Evolutionary conservation across 2,888 invertebrate species (phyloP), one percentile per base, ranked within the genome.

Genomic region (Neoitamus cyanurus): DNA sequence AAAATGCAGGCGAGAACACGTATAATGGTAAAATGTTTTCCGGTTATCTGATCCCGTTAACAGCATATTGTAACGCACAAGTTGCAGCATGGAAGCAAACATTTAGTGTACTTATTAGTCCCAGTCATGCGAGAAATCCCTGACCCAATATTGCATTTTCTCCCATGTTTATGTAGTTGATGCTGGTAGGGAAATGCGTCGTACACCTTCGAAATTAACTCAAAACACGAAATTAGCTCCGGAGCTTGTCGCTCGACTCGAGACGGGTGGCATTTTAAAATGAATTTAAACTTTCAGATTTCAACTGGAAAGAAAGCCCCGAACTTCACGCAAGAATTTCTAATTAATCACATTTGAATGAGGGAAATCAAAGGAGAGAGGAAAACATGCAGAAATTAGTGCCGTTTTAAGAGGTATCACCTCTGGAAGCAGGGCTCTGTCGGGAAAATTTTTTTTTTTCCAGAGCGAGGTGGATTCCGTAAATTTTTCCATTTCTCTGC

Each of bases 281-380:
- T 20, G 20, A 20, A 58, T 58, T 58, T 58, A 9, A 58, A 25
- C 25, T 25, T 58, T 25, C 58, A 20, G 25, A 34, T 30, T 31
- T 70, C 34, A 25, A 70, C 31, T 70, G 70, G 34, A 25, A 70
- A 30, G 30, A 30, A 70, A 11, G n/a, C n/a, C 6, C n/a, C 9
- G 70, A 78, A 48, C 58, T 34, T 78, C 31, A 78, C 78, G 30
- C 25, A 78, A 78, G 58, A 48, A 78, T 78, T 78, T 78, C 58
- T 78, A 78, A 78, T 78, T 78, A 58, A 48, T 78, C 48, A 48
- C 42, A 78, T 48, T 78, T 78, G 48, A 78, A 78, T 78, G 28
- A 48, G n/a, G 20, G 48, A 78, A 78, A 78, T 78, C 37, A 78
- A 34, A 58, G 15, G 34, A 36, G 3, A 7, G 20, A 73, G 36